A percentile compares a stretch with the other conserved stretches of the same genome.
These are phyloP conservation scores for Salvelinus namaycush DNA, from an alignment of 2,113 vertebrate species.

Conservation along the genomic window DNA sequence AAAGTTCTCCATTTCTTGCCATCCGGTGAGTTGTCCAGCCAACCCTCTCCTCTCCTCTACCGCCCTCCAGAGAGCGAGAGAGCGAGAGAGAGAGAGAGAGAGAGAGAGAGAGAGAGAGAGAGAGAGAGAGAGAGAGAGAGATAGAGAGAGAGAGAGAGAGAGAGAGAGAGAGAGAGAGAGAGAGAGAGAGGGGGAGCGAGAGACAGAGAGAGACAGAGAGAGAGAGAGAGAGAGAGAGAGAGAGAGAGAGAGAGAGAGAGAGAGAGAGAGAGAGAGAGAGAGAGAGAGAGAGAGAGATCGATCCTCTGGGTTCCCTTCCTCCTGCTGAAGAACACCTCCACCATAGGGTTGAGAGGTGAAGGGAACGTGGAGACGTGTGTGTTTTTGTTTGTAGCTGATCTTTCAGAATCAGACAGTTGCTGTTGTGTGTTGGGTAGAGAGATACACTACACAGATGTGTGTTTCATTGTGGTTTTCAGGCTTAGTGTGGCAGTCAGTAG, in stretches of 20 bases:
- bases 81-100: constrained; percentile 10
- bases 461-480: too few relatives aligned
- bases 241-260: too few relatives aligned
- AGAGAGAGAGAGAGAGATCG: too few relatives aligned
- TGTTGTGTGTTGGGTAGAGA: too few relatives aligned
- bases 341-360: constrained; percentile 12
- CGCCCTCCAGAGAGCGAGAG: constrained; percentile 6
- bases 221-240: too few relatives aligned
- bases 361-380: constrained; percentile 27
- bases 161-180: not conserved
- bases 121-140: constrained; percentile 13
- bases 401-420: too few relatives aligned
- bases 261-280: too few relatives aligned
- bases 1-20: constrained; percentile 84
- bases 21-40: constrained; percentile 70
- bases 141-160: not conserved
- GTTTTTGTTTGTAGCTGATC: constrained; percentile 2
- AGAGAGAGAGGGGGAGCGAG: not conserved
- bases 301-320: constrained; percentile 5
- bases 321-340: constrained; percentile 45
- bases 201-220: not conserved
- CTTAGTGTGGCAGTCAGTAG: too few relatives aligned
- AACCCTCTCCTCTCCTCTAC: constrained; percentile 32
- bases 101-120: not conserved
- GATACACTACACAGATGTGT: too few relatives aligned